A percentile compares a stretch with the other conserved stretches of the same genome.
Conservation (phyloP, 2,113 vertebrate species). For the Gymnorhina tibicen region DNA sequence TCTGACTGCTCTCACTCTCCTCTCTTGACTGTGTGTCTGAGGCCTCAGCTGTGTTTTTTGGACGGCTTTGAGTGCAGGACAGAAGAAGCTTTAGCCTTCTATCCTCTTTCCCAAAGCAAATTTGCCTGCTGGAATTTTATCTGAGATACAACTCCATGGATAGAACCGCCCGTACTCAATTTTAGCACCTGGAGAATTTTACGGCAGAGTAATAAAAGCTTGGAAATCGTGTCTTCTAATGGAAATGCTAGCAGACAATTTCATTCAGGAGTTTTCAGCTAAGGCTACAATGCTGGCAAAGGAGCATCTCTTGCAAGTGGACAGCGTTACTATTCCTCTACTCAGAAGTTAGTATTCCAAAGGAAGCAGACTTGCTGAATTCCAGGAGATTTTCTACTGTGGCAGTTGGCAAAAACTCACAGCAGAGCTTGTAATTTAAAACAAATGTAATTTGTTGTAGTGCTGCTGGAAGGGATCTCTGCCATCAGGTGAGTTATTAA, state of each 20-base stretch:
- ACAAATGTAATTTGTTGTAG: neutral
- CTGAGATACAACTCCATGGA: neutral
- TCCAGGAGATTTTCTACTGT: neutral
- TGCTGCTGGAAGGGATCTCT: slow-evolving; percentile 4
- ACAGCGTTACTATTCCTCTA: neutral
- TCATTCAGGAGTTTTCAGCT: neutral
- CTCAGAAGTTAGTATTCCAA: neutral
- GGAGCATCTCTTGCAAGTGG: neutral
- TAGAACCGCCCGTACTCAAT: neutral
- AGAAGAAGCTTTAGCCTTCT: neutral
- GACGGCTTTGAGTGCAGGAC: neutral
- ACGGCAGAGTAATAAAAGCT: neutral
- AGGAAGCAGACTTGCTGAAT: neutral
- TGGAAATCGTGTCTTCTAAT: neutral
- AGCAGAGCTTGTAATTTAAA: neutral
- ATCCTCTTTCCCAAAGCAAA: neutral
- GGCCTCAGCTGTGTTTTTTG: neutral
- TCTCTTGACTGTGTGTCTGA: accelerated
- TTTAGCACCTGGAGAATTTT: neutral
- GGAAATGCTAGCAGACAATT: neutral
- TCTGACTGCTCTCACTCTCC: neutral
- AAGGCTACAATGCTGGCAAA: neutral
- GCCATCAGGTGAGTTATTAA: neutral
- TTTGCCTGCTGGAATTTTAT: neutral
- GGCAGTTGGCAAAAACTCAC: neutral